A percentile compares a stretch with the other conserved stretches of the same genome.
phyloP scores from a whole-genome alignment of 53 echinoderm and acorn worm species.

The Antedon mediterranea region DNA sequence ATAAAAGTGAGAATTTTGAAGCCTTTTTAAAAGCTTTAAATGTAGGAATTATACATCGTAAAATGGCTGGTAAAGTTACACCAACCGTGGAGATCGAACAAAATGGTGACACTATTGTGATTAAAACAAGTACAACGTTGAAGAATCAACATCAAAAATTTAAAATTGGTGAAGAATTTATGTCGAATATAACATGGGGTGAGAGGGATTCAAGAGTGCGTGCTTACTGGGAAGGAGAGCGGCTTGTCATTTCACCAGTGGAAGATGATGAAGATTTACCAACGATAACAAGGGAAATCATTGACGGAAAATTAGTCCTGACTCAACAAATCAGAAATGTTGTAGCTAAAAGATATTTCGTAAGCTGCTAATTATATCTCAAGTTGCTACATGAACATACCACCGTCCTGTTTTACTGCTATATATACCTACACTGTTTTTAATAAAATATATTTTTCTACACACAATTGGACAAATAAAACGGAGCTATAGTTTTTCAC shows the following conservation, averaged over 20 bases:
- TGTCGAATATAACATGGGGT: background rate
- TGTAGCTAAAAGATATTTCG: constrained; percentile 46
- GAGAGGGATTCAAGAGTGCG: background rate
- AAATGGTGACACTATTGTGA: constrained; percentile 35
- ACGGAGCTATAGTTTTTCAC: too few relatives aligned
- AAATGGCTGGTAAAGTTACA: constrained; percentile 35
- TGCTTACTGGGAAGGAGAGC: background rate
- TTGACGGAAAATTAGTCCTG: constrained; percentile 42
- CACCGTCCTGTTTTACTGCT: too few relatives aligned
- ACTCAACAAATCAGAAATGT: constrained; percentile 38
- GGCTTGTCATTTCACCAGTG: background rate
- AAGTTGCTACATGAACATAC: too few relatives aligned
- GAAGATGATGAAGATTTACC: constrained; percentile 21
- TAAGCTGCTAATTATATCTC: background rate
- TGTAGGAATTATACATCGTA: constrained; percentile 42
- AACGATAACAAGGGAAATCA: constrained; percentile 50
- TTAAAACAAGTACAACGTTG: constrained; percentile 32
- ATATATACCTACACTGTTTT: too few relatives aligned
- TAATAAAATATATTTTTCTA: too few relatives aligned
- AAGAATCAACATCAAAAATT: background rate
- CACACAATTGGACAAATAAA: too few relatives aligned
- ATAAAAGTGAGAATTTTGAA: constrained; percentile 51
- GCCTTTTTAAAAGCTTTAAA: constrained; percentile 61
- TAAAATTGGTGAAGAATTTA: background rate
- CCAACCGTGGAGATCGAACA: constrained; percentile 59